Conservation (phyloP, 2,888 invertebrate genomes). For the Busseola fusca region DNA sequence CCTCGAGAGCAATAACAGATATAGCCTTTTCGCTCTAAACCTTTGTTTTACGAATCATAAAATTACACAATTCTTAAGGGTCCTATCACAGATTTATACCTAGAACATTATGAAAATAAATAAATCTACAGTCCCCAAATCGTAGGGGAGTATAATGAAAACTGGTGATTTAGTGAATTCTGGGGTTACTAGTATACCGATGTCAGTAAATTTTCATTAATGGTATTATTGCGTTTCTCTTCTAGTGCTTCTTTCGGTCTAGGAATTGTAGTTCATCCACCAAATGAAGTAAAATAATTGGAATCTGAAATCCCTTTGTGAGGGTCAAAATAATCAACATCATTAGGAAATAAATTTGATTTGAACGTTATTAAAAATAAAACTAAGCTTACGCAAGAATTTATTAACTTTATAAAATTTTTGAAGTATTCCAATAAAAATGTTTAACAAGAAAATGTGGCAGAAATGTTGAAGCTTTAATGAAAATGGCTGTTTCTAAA, state of each 20-base stretch:
- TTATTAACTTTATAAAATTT: neutral
- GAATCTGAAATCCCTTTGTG: neutral
- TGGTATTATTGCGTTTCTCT: slow-evolving; percentile 60
- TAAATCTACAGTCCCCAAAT: slow-evolving; percentile 59
- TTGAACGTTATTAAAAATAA: slow-evolving; percentile 1
- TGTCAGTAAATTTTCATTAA: slow-evolving; percentile 63
- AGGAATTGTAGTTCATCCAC: slow-evolving; percentile 20
- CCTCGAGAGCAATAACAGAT: slow-evolving; percentile 38
- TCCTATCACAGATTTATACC: slow-evolving; percentile 37
- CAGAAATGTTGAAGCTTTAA: slow-evolving; percentile 11
- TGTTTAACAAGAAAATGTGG: slow-evolving; percentile 12
- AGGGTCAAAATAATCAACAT: neutral
- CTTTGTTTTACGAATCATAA: slow-evolving; percentile 51
- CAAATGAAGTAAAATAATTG: slow-evolving; percentile 1
- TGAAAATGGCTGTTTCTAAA: slow-evolving; percentile 34
- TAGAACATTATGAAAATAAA: slow-evolving; percentile 55
- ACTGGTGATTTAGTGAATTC: slow-evolving; percentile 67
- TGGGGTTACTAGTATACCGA: slow-evolving; percentile 52
- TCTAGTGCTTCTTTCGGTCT: slow-evolving; percentile 44
- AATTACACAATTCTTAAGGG: slow-evolving; percentile 43
- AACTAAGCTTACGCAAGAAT: neutral
- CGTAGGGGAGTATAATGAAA: slow-evolving; percentile 67
- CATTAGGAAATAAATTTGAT: neutral
- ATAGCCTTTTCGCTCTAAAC: slow-evolving; percentile 43
- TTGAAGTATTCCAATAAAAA: slow-evolving; percentile 48